phyloP scores from a whole-genome alignment of 2,113 vertebrate species.

The Drymodes brunneopygia region DNA sequence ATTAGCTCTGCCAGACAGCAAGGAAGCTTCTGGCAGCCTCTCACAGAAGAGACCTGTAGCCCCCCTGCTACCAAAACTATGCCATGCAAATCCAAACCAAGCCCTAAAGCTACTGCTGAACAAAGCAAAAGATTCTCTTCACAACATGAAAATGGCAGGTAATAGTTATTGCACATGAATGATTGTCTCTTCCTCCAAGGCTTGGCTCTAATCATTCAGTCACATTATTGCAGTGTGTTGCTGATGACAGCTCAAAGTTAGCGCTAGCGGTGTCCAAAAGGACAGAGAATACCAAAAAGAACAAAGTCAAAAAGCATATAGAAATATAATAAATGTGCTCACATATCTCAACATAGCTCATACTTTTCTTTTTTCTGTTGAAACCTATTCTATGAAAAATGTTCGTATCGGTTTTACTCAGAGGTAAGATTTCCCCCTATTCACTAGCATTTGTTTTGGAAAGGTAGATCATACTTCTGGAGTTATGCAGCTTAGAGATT shows the following conservation, averaged over 20 bases:
- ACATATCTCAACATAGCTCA: background rate
- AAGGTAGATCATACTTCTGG: background rate
- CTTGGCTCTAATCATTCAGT: background rate
- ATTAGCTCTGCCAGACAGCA: background rate
- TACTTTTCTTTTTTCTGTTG: background rate
- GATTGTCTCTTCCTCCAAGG: background rate
- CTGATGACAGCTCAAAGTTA: background rate
- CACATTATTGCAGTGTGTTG: rapidly evolving
- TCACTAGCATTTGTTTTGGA: rapidly evolving
- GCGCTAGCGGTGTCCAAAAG: background rate
- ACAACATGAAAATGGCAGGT: background rate
- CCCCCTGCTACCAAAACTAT: background rate
- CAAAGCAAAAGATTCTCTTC: background rate
- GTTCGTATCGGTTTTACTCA: background rate
- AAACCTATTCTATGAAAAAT: background rate
- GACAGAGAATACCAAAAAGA: background rate
- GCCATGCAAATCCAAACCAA: background rate
- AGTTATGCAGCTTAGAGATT: background rate
- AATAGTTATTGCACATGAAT: background rate
- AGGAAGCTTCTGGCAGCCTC: background rate
- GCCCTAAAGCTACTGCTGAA: background rate
- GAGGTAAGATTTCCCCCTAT: background rate
- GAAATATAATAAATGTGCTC: background rate
- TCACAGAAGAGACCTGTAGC: background rate
- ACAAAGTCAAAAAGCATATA: background rate